phyloP scores from a whole-genome alignment of 2,888 invertebrate species.

The Sphecodes monilicornis region DNA sequence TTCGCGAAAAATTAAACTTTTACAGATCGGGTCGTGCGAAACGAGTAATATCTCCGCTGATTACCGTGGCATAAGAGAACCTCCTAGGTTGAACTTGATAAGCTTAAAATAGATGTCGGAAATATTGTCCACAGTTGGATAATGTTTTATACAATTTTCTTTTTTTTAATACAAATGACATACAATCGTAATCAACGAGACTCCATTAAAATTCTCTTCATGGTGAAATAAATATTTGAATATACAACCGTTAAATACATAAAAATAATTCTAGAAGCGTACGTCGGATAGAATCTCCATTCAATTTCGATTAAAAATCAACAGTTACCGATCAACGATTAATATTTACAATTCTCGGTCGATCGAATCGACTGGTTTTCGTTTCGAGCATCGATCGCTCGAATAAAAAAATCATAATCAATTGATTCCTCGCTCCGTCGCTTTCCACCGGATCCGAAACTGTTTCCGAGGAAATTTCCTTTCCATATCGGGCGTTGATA shows the following conservation, averaged over 20 bases:
- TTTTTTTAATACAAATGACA: neutral
- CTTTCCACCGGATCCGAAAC: neutral
- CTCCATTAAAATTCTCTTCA: neutral
- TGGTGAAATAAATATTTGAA: neutral
- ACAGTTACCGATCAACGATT: neutral
- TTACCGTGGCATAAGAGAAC: neutral
- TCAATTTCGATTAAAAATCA: constrained; percentile 1
- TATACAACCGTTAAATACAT: neutral
- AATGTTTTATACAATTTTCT: neutral
- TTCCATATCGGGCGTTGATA: neutral
- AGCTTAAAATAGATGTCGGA: too few relatives aligned
- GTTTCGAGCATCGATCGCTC: neutral
- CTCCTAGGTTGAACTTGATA: neutral
- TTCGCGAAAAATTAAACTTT: neutral
- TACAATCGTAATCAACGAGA: neutral
- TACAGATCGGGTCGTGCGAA: neutral
- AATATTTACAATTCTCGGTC: neutral
- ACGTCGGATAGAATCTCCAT: neutral
- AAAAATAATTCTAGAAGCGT: constrained; percentile 1
- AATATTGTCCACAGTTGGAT: too few relatives aligned
- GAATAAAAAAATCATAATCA: neutral
- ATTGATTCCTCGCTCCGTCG: neutral
- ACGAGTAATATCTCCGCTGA: too few relatives aligned
- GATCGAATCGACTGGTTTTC: neutral
- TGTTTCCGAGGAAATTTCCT: neutral